Evolutionary conservation across 2,113 vertebrate species (phyloP).

Genomic region (Engraulis encrasicolus): DNA sequence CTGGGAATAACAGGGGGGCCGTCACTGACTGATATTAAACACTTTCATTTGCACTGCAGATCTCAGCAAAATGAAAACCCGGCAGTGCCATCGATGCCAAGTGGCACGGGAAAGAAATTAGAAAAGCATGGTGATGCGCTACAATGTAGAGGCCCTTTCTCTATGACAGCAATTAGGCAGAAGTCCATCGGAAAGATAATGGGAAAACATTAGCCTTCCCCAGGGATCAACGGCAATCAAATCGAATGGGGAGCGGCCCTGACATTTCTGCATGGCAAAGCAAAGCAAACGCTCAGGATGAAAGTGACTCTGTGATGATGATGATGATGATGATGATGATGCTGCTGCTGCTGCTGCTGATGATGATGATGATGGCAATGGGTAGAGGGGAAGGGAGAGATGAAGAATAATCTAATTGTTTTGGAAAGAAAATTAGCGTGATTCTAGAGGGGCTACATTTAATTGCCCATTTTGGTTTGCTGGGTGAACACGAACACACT

Average conservation of each 20-base stretch:
- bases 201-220: background rate
- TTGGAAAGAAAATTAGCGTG: background rate
- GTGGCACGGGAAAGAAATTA: background rate
- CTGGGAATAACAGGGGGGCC: background rate
- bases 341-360: background rate
- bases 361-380: too few species aligned
- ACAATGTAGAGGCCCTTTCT: background rate
- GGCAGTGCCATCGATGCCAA: background rate
- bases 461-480: background rate
- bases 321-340: too few species aligned
- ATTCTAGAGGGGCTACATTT: background rate
- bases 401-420: background rate
- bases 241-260: background rate
- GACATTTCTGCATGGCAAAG: background rate
- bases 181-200: conserved; percentile 12
- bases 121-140: background rate
- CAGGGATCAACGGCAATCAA: background rate
- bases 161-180: conserved; percentile 1
- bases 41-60: background rate
- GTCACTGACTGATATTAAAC: background rate
- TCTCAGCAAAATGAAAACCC: background rate
- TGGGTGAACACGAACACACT: background rate
- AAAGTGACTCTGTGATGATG: background rate
- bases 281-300: background rate
- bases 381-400: background rate